A percentile compares a stretch with the other conserved stretches of the same genome.
phyloP scores from a whole-genome alignment of 1,140 invertebrate genomes.

The Nasonia giraulti region DNA sequence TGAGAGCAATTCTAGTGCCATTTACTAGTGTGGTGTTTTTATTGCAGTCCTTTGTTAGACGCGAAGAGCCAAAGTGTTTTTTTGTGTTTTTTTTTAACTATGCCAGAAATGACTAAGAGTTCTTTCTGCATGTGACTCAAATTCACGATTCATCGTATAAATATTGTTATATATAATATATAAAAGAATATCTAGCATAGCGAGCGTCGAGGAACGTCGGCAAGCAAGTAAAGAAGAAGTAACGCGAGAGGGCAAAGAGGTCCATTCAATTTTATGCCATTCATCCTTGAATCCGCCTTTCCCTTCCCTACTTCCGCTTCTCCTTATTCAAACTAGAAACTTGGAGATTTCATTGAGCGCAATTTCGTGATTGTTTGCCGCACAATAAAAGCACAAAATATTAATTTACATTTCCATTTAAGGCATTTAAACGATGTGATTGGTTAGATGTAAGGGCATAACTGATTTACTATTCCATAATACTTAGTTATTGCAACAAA shows the following conservation, averaged over 20 bases:
- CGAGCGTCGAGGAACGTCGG: constrained; percentile 56
- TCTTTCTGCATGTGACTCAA: constrained; percentile 73
- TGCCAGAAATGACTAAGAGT: constrained; percentile 69
- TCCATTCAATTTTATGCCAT: constrained; percentile 20
- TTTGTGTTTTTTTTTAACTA: constrained; percentile 62
- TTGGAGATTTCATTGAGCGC: constrained; percentile 21
- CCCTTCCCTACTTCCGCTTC: constrained; percentile 2
- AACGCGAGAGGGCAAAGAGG: constrained; percentile 32
- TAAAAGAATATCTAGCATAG: constrained; percentile 70
- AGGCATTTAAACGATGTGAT: constrained; percentile 6
- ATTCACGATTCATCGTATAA: constrained; percentile 74
- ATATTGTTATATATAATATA: constrained; percentile 75
- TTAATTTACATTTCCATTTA: background rate
- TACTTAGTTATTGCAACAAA: background rate
- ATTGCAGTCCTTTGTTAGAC: constrained; percentile 71
- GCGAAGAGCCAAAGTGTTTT: constrained; percentile 74
- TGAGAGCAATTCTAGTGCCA: constrained; percentile 76
- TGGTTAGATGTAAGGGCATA: constrained; percentile 12
- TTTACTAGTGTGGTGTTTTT: constrained; percentile 75
- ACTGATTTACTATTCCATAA: constrained; percentile 2
- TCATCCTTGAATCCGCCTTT: constrained; percentile 19
- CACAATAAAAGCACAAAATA: constrained; percentile 3
- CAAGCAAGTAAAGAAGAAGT: constrained; percentile 42
- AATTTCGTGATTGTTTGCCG: background rate
- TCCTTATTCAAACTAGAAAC: background rate